Evolutionary conservation across 2,888 invertebrate species (phyloP).

Genomic region (Helicoverpa assulta): DNA sequence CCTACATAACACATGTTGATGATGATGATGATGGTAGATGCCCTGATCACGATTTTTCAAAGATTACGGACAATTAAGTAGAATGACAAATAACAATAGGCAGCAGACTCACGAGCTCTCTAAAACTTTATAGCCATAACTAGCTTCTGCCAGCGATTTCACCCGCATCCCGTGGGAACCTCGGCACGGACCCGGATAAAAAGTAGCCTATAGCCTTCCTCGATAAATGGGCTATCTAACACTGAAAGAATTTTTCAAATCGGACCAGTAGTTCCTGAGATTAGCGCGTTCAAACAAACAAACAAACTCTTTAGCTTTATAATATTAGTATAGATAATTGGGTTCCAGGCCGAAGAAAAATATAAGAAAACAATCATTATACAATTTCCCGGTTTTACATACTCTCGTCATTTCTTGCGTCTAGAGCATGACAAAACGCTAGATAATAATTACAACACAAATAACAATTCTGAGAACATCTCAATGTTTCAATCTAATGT

Average conservation of each 20-base stretch:
- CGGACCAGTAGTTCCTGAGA: no score
- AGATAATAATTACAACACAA: conserved; percentile 32
- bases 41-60: not conserved
- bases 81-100: not conserved
- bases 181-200: no score
- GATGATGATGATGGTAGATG: not conserved
- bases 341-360: not conserved
- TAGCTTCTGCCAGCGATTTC: no score
- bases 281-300: no score
- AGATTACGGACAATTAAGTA: not conserved
- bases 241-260: no score
- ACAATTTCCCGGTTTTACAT: conserved; percentile 15
- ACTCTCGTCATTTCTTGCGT: conserved; percentile 10
- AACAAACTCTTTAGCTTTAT: no score
- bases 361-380: conserved; percentile 26
- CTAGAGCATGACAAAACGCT: conserved; percentile 25
- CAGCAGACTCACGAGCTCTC: not conserved
- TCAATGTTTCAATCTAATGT: conserved; percentile 27
- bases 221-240: no score
- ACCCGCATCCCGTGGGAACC: no score
- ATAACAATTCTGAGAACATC: conserved; percentile 55
- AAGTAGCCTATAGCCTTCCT: no score
- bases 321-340: no score
- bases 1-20: not conserved
- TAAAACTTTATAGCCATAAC: conserved; percentile 4